These are phyloP conservation scores for Caenorhabditis sinica DNA, from an alignment of 2,888 invertebrate species.

Conservation along the genomic window DNA sequence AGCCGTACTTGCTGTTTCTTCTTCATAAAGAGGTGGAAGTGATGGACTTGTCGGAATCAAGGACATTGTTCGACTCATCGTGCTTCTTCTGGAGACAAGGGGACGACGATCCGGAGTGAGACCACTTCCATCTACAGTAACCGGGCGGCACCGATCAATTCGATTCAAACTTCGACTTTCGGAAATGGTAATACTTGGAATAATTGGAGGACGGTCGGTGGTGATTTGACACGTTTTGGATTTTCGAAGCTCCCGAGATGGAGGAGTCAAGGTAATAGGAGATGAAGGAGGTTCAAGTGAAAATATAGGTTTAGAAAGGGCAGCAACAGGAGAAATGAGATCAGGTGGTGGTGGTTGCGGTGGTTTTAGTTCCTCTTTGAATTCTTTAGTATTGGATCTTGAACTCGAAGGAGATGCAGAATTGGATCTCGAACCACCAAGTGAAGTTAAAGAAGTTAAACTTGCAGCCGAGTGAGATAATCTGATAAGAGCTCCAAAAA, in stretches of 20 bases:
- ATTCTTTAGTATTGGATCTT: slow-evolving; percentile 48
- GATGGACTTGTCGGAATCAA: slow-evolving; percentile 69
- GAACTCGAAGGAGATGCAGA: slow-evolving; percentile 29
- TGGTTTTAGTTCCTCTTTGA: slow-evolving; percentile 36
- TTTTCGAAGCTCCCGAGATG: slow-evolving; percentile 50
- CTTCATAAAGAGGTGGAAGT: slow-evolving; percentile 74
- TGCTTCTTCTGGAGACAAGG: slow-evolving; percentile 46
- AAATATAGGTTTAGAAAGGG: slow-evolving; percentile 16
- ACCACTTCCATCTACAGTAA: slow-evolving; percentile 55
- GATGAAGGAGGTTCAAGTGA: slow-evolving; percentile 14
- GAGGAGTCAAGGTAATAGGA: slow-evolving; percentile 28
- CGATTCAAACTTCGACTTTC: slow-evolving; percentile 51
- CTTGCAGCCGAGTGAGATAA: slow-evolving; percentile 56
- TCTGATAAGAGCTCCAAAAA: slow-evolving; percentile 67
- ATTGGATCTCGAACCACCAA: slow-evolving; percentile 31
- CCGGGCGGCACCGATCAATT: slow-evolving; percentile 54
- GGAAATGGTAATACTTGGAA: slow-evolving; percentile 51
- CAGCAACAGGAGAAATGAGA: slow-evolving; percentile 36
- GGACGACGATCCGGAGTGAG: slow-evolving; percentile 41
- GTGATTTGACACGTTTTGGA: slow-evolving; percentile 56
- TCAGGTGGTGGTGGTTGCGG: slow-evolving; percentile 44
- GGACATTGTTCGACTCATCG: slow-evolving; percentile 74
- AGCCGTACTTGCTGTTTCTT: slow-evolving; percentile 54
- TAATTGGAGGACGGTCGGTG: slow-evolving; percentile 55
- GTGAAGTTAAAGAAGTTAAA: slow-evolving; percentile 42